Evolutionary conservation across 35 echinoderm and acorn worm species (phyloP).

Genomic region (Chiridota heheva): DNA sequence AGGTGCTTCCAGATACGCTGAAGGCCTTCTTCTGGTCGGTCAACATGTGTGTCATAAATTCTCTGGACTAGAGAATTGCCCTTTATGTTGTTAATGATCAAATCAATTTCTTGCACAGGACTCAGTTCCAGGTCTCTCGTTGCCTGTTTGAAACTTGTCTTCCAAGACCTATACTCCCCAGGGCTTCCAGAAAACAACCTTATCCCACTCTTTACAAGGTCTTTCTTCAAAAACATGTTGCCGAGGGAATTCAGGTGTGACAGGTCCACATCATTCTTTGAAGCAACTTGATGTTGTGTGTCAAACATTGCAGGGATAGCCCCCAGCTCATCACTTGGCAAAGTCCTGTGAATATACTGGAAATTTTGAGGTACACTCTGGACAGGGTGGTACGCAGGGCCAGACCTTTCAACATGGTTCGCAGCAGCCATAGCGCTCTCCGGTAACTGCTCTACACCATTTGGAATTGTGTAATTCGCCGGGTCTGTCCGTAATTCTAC

Average conservation of each 20-base stretch:
- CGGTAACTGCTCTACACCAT: background rate
- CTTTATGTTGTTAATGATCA: constrained; percentile 29
- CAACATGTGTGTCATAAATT: constrained; percentile 64
- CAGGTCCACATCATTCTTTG: constrained; percentile 1
- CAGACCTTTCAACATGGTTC: background rate
- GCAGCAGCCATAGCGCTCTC: background rate
- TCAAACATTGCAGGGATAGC: too few species aligned
- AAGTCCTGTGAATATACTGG: too few species aligned
- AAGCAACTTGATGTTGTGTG: too few species aligned
- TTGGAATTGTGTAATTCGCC: background rate
- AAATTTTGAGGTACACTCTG: background rate
- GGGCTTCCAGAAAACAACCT: constrained; percentile 26
- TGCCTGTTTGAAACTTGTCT: constrained; percentile 36
- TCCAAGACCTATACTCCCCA: constrained; percentile 54
- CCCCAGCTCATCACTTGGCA: too few species aligned
- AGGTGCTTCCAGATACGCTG: constrained; percentile 55
- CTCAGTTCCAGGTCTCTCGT: constrained; percentile 41
- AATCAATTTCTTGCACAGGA: constrained; percentile 35
- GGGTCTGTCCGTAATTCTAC: too few species aligned
- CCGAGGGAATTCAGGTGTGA: constrained; percentile 27
- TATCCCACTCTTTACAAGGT: constrained; percentile 34
- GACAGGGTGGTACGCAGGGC: background rate
- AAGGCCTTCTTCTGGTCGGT: constrained; percentile 54
- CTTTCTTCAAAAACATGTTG: constrained; percentile 56
- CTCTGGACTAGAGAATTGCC: constrained; percentile 31